Base-by-base conservation (phyloP, 1,140 invertebrate species). In the Neodiprion lecontei region DNA sequence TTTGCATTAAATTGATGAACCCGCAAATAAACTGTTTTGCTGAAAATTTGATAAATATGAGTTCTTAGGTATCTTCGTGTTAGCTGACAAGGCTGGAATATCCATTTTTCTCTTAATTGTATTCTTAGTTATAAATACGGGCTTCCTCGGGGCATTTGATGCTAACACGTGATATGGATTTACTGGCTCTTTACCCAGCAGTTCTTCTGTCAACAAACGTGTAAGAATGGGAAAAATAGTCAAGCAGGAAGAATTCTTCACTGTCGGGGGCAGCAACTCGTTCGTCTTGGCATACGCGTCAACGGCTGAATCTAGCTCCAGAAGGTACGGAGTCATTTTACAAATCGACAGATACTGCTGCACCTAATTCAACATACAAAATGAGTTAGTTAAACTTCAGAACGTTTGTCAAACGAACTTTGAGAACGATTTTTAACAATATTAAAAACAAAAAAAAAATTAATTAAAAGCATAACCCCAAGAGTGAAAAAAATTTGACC, bases 61-160 rank as follows among this genome's bases (percentile, higher is more conserved):
- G 67, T 69, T 23, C 11, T 69, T 23, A 69, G 14, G 17, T 17
- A 23, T 23, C 5, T 23, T 73, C 76, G 70, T 74, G n/a, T 9
- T 21, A 11, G 12, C 21, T 21, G 67, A 17, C n/a, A 61, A 17
- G 5, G 53, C 53, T 17, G 70, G 72, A 76, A 71, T 70, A 47
- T 76, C 70, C 5, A 66, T 49, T 77, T 76, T 83, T 67, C 77
- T 76, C 79, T 79, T 83, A 47, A 70, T 28, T 28, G 76, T 81
- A 17, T 68, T 76, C 23, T 81, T 79, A 1, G 83, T 82, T 17
- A 85, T 84, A 40, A 83, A 83, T 21, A 85, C 79, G 17, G 84
- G 83, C 49, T 81, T 85, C 65, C 73, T 85, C 0, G 72, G 77
- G 10, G 72, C 53, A 48, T 81, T 84, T 21, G 81, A 76, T 7